Evolutionary conservation across 30 jellyfish, hydroid and myxozoan genomes (phyloP).

Genomic region (Chrysaora quinquecirrha): DNA sequence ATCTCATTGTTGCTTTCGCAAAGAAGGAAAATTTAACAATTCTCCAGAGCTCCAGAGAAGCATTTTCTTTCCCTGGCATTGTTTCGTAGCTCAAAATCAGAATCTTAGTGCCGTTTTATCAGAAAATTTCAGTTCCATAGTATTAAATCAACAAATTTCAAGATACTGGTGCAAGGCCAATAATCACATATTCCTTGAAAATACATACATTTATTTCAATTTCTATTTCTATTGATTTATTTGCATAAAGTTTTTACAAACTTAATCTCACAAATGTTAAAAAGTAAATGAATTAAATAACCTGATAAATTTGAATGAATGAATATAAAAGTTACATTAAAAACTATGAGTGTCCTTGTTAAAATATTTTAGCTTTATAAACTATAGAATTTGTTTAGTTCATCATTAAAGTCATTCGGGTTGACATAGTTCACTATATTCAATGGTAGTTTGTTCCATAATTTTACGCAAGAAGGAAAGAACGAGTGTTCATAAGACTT

Average conservation of each 20-base stretch:
- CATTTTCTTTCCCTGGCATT: too few relatives aligned
- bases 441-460: conserved; percentile 9
- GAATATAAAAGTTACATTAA: conserved; percentile 2
- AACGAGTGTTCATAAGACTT: conserved; percentile 11
- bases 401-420: conserved; percentile 15
- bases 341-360: conserved; percentile 18
- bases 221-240: conserved; percentile 10
- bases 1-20: too few relatives aligned
- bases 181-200: too few relatives aligned
- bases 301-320: conserved; percentile 9
- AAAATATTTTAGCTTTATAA: conserved; percentile 5
- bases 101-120: too few relatives aligned
- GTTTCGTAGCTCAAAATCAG: too few relatives aligned
- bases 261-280: conserved; percentile 1
- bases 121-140: too few relatives aligned
- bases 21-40: too few relatives aligned
- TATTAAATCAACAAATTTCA: too few relatives aligned
- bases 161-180: too few relatives aligned
- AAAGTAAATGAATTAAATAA: conserved; percentile 3
- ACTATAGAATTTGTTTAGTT: conserved; percentile 8
- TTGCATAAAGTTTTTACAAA: conserved; percentile 7
- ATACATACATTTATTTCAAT: too few relatives aligned
- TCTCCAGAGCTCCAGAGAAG: too few relatives aligned
- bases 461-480: conserved; percentile 20
- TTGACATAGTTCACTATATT: conserved; percentile 11